Evolutionary conservation across 2,113 vertebrate genomes (phyloP), one percentile per base, ranked within the genome.

Genomic region (Pogonocichla stellata): DNA sequence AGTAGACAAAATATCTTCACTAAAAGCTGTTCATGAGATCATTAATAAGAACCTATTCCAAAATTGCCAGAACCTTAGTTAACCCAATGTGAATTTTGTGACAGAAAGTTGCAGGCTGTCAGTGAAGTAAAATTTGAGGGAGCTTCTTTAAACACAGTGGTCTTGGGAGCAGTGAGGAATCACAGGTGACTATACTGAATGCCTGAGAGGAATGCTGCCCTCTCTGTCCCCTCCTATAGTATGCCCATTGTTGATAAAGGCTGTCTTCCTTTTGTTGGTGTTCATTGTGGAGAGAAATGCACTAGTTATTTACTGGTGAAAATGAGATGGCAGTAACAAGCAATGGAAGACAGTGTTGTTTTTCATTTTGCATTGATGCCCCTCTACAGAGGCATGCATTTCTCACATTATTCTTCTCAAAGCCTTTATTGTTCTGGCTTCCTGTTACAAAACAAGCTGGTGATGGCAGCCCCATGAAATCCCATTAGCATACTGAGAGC

Each of bases 341-440:
- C 92, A 95, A 95, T 84, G 96, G 96, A 91, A 97, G 94, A 97
- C 93, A 97, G 90, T 92, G 95, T 95, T 97, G 95, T 96, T 98
- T 97, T 97, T 97, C 95, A 97, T 97, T 97, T 96, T 96, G 77
- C 92, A 96, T 93, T 95, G 93, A 96, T 88, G 74, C 97, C 84
- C 95, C 96, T 97, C 90, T 91, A 91, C 95, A 97, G 93, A 97
- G 92, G 81, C 96, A 95, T 90, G 80, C 92, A 97, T 97, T 97
- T 98, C 98, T 98, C 97, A 97, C 96, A 97, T 98, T 97, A 97
- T 95, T 96, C 97, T 97, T 97, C 93, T 97, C 96, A 98, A 98
- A 97, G 96, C 91, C 92, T 94, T 97, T 96, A 97, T 97, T 98
- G 98, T 98, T 92, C 86, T 88, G 56, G 94, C 93, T 98, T 98